Percentiles rank a stretch among this genome's conserved stretches.
These are phyloP conservation scores for Linurgus olivaceus DNA, from an alignment of 2,797 vertebrate species.

Conservation along the genomic window DNA sequence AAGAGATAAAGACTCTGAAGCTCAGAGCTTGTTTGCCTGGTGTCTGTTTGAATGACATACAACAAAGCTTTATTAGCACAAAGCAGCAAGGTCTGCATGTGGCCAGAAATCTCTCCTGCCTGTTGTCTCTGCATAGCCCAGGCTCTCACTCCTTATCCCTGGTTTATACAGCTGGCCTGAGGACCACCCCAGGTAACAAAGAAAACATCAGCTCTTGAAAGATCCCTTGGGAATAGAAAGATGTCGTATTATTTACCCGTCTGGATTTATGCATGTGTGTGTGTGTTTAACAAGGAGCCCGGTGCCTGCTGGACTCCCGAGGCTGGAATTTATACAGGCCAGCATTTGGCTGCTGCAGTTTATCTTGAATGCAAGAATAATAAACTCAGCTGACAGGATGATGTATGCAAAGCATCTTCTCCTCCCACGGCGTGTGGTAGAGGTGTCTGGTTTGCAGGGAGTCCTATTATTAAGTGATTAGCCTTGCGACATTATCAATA, in stretches of 20 bases:
- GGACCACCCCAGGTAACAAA: slow-evolving; percentile 73
- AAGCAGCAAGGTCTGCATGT: slow-evolving; percentile 35
- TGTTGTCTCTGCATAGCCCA: slow-evolving; percentile 9
- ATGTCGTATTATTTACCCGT: slow-evolving; percentile 66
- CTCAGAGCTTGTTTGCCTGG: slow-evolving; percentile 26
- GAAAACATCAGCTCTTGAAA: slow-evolving; percentile 62
- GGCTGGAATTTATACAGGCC: slow-evolving; percentile 80
- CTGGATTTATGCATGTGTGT: slow-evolving; percentile 69
- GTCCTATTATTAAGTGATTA: slow-evolving; percentile 73
- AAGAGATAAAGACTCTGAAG: slow-evolving; percentile 50
- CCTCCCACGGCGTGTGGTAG: slow-evolving; percentile 43
- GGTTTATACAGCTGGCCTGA: slow-evolving; percentile 69
- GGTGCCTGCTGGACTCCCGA: slow-evolving; percentile 60
- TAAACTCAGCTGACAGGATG: slow-evolving; percentile 77
- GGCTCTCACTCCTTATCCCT: slow-evolving; percentile 40
- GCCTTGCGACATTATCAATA: slow-evolving; percentile 68
- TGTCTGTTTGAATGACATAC: slow-evolving; percentile 48
- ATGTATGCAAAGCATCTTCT: slow-evolving; percentile 77
- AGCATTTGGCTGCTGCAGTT: slow-evolving; percentile 73
- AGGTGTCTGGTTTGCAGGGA: slow-evolving; percentile 68
- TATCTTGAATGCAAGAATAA: slow-evolving; percentile 78
- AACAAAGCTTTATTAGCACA: slow-evolving; percentile 55
- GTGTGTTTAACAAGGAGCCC: slow-evolving; percentile 66
- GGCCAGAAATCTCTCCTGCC: slow-evolving; percentile 56
- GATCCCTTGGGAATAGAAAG: slow-evolving; percentile 43